Conservation (phyloP, 2,113 vertebrate genomes). For the Morone saxatilis region DNA sequence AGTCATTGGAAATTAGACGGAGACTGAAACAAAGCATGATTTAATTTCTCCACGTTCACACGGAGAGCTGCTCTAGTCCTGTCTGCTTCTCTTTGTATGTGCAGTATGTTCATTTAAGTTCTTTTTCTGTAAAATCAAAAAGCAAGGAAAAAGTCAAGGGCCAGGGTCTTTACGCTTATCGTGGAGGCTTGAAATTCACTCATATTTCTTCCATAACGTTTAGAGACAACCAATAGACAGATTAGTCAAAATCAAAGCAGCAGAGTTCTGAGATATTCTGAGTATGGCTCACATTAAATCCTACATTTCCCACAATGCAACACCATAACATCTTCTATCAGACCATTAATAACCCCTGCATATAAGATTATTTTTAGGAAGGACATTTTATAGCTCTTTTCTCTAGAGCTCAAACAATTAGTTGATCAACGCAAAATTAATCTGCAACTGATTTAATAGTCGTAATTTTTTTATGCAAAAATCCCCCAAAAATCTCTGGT, state of each 20-base stretch:
- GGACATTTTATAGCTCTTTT: not conserved
- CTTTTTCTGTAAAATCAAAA: not conserved
- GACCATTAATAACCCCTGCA: no score
- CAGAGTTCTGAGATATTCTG: not conserved
- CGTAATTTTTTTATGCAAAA: no score
- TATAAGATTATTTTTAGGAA: not conserved
- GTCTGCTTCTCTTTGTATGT: constrained; percentile 23
- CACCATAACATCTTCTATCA: not conserved
- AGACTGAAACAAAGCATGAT: constrained; percentile 8
- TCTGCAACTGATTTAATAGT: not conserved
- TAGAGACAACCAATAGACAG: not conserved
- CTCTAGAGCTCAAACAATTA: not conserved
- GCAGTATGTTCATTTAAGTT: not conserved
- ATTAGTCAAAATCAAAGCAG: not conserved
- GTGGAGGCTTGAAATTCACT: not conserved
- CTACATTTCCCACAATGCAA: not conserved
- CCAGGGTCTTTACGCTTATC: not conserved
- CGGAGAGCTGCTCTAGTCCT: constrained; percentile 20
- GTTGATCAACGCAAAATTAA: not conserved
- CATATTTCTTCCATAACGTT: not conserved
- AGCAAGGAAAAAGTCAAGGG: not conserved
- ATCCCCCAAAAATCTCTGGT: no score
- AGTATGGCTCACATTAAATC: not conserved
- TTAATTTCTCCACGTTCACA: constrained; percentile 30
- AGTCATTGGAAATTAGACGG: constrained; percentile 12